A percentile compares a stretch with the other conserved stretches of the same genome.
Evolutionary conservation across 2,797 vertebrate species (phyloP).

Genomic region (Tiaroga cobitis): DNA sequence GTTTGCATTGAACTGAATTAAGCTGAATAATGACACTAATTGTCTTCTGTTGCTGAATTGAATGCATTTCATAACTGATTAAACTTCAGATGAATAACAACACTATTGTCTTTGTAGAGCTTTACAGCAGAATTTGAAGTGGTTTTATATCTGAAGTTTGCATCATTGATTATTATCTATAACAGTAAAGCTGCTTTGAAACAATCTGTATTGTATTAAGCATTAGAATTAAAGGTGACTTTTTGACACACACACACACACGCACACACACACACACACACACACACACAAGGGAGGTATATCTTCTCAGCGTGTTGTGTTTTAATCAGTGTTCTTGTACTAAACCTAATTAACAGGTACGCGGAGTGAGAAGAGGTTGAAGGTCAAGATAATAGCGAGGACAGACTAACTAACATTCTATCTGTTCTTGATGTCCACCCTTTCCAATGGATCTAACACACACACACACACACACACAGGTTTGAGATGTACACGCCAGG

Average conservation of each 20-base stretch:
- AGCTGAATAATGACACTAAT: not conserved
- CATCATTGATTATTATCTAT: not conserved
- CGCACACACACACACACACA: slow-evolving; percentile 12
- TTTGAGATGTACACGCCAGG: not conserved
- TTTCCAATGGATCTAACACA: not conserved
- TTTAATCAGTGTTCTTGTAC: slow-evolving; percentile 24
- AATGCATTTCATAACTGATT: not conserved
- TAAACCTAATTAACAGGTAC: slow-evolving; percentile 23
- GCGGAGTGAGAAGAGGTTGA: not conserved
- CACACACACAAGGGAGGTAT: not conserved
- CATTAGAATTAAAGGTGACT: not conserved
- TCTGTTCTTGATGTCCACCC: slow-evolving; percentile 18
- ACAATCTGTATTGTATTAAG: not conserved
- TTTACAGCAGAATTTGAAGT: not conserved
- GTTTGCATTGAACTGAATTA: not conserved
- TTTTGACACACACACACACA: not conserved
- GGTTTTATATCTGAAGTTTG: not conserved
- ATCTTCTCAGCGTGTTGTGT: slow-evolving; percentile 9
- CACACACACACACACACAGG: not conserved
- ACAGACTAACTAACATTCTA: not conserved
- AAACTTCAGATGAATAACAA: not conserved
- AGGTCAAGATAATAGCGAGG: slow-evolving; percentile 2
- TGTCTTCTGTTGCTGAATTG: not conserved
- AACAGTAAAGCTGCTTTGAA: not conserved
- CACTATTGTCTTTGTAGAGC: not conserved